Base-by-base conservation (phyloP, 2,888 invertebrate genomes). In the Drosophila testacea region DNA sequence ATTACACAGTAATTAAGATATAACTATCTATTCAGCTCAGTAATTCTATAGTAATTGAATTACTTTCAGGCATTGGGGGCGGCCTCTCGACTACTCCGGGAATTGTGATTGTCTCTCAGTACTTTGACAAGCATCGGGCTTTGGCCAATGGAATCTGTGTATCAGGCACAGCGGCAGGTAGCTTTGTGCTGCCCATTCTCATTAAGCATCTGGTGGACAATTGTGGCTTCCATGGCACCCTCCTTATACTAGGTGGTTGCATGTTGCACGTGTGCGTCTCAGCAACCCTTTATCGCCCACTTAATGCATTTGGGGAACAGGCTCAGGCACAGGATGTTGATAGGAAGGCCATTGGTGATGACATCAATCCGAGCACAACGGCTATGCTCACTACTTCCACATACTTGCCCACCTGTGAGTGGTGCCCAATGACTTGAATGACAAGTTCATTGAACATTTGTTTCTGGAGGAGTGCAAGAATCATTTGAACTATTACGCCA, bases 21-120 rank as follows among this genome's bases (percentile, higher is more conserved):
- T 30, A 5, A 0, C 30, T 32, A 9, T 22, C 22, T 22, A 22
- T 22, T 22, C 3, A 22, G 22, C 22, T 22, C 2, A 22, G 1
- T 22, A 22, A 22, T 22, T 22, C 22, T 22, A 22, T 22, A 22
- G 22, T 3, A 22, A 1, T 22, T 22, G 22, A 22, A 22, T 16
- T 5, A 4, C 7, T 30, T 30, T 22, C 6, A 95, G 96, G 96
- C 39, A 95, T 96, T 62, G 96, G 96, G 0, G 96, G 96, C 0
- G 96, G 96, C 0, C 93, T 96, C 0, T 96, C 96, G 0, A 96
- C 96, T 1, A 96, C 96, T 0, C 96, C 96, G 0, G 96, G 96
- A 0, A 96, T 96, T 56, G 96, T 96, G 6, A 95, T 96, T 68
- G 96, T 96, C 0, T 96, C 96, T 0, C 95, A 96, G 74, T 96